Conservation (phyloP, 1,140 invertebrate species). For the Chrysomallon squamiferum region DNA sequence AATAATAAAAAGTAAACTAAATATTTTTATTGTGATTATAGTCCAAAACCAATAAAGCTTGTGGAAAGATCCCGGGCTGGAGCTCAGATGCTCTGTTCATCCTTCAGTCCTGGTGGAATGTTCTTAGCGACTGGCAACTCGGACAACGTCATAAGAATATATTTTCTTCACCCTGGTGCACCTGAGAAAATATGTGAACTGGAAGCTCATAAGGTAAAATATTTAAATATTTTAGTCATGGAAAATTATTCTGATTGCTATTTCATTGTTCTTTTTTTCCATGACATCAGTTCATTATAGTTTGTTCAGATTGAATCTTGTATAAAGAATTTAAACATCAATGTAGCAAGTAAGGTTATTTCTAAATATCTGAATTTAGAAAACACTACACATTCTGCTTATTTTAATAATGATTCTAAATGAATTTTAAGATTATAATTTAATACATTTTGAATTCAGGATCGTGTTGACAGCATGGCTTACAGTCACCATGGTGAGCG, state of each 20-base stretch:
- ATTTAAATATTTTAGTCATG: not conserved
- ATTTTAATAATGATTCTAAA: no score
- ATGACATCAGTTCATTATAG: no score
- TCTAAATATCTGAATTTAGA: no score
- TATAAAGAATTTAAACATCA: no score
- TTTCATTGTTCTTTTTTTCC: not conserved
- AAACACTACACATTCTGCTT: no score
- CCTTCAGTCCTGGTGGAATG: conserved; percentile 91
- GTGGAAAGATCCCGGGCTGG: conserved; percentile 92
- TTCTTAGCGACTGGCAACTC: conserved; percentile 93
- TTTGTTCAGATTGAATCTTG: no score
- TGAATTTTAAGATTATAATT: no score
- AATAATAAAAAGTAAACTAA: no score
- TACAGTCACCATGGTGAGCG: conserved; percentile 86
- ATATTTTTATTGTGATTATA: no score
- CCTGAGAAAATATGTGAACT: conserved; percentile 80
- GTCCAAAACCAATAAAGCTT: conserved; percentile 86
- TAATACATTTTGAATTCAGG: no score
- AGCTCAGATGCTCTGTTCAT: conserved; percentile 95
- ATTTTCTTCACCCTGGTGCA: conserved; percentile 79
- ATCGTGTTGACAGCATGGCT: conserved; percentile 94
- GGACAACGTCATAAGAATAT: conserved; percentile 92
- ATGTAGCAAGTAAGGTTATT: no score
- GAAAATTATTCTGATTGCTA: not conserved
- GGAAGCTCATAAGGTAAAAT: conserved; percentile 78